These are phyloP conservation scores for Sorex araneus DNA, from an alignment of 2,113 vertebrate species.

Conservation along the genomic window DNA sequence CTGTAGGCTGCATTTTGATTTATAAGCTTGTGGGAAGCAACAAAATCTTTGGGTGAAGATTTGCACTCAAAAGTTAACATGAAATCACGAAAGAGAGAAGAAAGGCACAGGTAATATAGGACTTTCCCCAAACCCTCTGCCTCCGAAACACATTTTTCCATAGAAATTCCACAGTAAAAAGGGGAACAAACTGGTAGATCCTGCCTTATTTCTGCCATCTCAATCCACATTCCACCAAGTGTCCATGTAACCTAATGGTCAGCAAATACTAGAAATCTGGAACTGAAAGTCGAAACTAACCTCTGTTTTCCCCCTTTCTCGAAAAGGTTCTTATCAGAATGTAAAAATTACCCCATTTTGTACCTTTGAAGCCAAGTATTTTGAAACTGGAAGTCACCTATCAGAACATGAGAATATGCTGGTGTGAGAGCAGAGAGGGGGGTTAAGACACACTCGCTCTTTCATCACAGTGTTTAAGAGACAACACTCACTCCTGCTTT, in stretches of 20 bases:
- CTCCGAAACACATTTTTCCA: neutral
- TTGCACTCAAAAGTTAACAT: conserved; percentile 34
- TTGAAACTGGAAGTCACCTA: conserved; percentile 36
- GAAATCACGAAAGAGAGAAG: conserved; percentile 42
- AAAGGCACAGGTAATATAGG: neutral
- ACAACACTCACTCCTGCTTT: neutral
- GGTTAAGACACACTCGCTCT: neutral
- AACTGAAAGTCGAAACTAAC: neutral
- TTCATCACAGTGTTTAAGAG: neutral
- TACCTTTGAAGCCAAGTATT: neutral
- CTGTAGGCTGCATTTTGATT: conserved; percentile 28
- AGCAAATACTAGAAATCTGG: neutral
- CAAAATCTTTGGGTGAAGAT: conserved; percentile 43
- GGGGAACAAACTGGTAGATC: neutral
- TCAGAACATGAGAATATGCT: conserved; percentile 21
- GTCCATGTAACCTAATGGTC: neutral
- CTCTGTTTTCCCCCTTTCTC: neutral
- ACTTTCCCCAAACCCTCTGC: too few species aligned
- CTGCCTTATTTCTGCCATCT: neutral
- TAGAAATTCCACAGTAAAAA: conserved; percentile 24
- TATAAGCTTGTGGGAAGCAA: neutral
- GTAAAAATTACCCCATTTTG: neutral
- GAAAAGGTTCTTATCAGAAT: neutral
- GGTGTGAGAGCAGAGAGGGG: neutral
- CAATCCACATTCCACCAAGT: neutral